These are phyloP conservation scores for Phyllostomus discolor DNA, from an alignment of 2,113 vertebrate species.

Conservation along the genomic window DNA sequence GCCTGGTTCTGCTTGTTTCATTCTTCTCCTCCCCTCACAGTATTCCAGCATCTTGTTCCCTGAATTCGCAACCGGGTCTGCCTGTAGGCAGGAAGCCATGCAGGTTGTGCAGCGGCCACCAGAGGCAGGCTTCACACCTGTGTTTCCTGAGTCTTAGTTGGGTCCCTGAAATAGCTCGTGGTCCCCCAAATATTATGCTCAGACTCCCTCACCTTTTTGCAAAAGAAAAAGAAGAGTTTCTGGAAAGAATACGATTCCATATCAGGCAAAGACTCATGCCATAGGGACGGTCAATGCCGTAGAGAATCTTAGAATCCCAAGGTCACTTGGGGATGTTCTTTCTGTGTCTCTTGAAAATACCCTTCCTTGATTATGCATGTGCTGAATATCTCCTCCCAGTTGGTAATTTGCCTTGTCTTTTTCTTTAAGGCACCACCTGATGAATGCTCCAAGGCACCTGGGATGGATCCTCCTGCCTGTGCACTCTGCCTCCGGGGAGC, in stretches of 20 bases:
- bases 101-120: background rate
- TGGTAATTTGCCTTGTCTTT: background rate
- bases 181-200: background rate
- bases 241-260: background rate
- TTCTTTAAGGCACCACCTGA: background rate
- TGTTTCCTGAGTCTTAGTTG: background rate
- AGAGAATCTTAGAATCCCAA: background rate
- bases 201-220: background rate
- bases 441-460: background rate
- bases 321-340: background rate
- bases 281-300: background rate
- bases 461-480: background rate
- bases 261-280: background rate
- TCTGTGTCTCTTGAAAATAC: background rate
- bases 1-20: background rate
- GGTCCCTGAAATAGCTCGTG: background rate
- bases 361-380: background rate
- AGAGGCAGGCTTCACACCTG: background rate
- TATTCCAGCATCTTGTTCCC: background rate
- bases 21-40: background rate
- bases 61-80: background rate
- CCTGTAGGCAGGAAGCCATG: background rate
- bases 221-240: background rate
- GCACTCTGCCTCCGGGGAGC: background rate
- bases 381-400: background rate